Conservation (phyloP, 37 sponge, comb jelly and placozoan genomes). For the Dysidea cf. avara region DNA sequence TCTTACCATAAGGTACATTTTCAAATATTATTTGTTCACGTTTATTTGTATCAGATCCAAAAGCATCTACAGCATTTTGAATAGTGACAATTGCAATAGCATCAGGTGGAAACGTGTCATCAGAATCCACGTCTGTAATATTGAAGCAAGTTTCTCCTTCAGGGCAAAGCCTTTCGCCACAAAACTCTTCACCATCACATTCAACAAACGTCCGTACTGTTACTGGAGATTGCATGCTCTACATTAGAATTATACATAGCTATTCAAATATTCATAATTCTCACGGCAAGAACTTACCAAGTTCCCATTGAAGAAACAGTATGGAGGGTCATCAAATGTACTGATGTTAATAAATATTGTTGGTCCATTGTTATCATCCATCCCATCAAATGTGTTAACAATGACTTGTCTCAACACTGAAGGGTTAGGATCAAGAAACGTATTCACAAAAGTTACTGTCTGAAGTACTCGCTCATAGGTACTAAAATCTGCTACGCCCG, state of each 20-base stretch:
- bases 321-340: constrained; percentile 48
- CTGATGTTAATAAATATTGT: constrained; percentile 17
- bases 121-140: constrained; percentile 36
- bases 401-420: constrained; percentile 7
- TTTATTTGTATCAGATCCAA: no score
- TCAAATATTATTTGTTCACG: no score
- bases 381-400: constrained; percentile 56
- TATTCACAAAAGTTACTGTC: constrained; percentile 39
- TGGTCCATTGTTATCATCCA: neutral
- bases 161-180: no score
- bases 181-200: no score
- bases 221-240: no score
- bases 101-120: neutral
- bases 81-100: constrained; percentile 12
- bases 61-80: constrained; percentile 18
- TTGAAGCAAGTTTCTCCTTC: constrained; percentile 12
- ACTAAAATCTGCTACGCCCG: constrained; percentile 15
- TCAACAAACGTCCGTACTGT: no score
- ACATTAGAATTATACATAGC: no score
- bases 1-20: no score
- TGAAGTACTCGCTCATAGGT: constrained; percentile 28
- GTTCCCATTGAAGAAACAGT: constrained; percentile 46
- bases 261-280: no score
- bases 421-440: constrained; percentile 15
- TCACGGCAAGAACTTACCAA: no score